Evolutionary conservation across 2,113 vertebrate genomes (phyloP), one percentile per base, ranked within the genome.

Genomic region (Ranitomeya imitator): DNA sequence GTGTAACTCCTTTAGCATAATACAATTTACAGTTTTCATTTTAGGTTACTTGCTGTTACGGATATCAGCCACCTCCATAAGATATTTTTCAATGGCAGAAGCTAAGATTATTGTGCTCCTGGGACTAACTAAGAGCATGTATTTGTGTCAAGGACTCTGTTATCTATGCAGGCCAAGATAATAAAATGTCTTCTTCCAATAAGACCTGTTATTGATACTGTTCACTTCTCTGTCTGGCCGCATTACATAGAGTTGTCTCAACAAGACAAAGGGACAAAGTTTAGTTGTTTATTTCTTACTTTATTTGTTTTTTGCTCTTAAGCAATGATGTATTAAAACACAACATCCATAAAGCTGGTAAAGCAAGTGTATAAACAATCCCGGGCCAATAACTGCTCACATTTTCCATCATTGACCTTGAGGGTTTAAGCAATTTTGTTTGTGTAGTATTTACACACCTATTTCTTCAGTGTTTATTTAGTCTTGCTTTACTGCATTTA

Each of bases 11-110:
- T 88, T 86, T 83, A 83, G 83, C 87, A 88, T 83, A 83, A 88
- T 82, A 83, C 80, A 88, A 88, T 88, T 88, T 88, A 88, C 87
- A 77, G 87, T 88, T 88, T 83, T 83, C 87, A 83, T 88, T 88
- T 88, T 88, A 88, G 80, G 80, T 88, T 83, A 83, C 79, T 83
- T 88, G 87, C 57, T 55, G 79, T 88, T 83, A 88, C 83, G 79
- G 80, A 88, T 83, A 88, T 83, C 57, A 77, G 80, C 69, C 69
- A 83, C 73, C 71, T 83, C 80, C 87, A 88, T 77, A 83, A 83
- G 80, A 88, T 83, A 88, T 88, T 83, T 88, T 83, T 83, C 69
- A 88, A 73, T 88, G 71, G 69, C 80, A 83, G 87, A 88, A 88
- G 87, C 80, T 37, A 63, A 63, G 80, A 55, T 65, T 88, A 83